Conservation (phyloP, 2,113 vertebrate species). For the Poicephalus meyeri region DNA sequence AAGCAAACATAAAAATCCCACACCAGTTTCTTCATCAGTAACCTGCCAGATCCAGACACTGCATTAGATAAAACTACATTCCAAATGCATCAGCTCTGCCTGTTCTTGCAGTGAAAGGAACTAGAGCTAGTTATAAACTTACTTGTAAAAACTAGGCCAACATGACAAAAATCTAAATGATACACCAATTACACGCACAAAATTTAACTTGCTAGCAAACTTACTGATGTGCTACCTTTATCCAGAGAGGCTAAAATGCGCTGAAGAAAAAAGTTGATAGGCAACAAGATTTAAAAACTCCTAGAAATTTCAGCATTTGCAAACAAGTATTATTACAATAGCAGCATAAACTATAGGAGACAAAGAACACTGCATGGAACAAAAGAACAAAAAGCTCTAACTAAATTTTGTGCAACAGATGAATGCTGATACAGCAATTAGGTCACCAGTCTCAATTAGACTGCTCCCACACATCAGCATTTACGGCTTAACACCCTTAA, state of each 20-base stretch:
- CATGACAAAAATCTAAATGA: neutral
- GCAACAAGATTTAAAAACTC: neutral
- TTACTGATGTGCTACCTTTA: neutral
- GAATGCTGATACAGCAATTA: neutral
- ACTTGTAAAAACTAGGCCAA: neutral
- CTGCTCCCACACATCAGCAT: neutral
- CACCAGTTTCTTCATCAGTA: neutral
- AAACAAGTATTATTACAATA: neutral
- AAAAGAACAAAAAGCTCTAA: conserved; percentile 3
- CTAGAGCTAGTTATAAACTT: neutral
- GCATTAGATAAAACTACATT: neutral
- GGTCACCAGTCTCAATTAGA: neutral
- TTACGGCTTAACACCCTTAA: neutral
- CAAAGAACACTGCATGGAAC: neutral
- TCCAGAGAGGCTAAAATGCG: neutral
- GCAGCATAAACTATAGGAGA: neutral
- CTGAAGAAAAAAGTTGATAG: neutral
- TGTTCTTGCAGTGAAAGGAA: neutral
- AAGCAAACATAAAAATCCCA: neutral
- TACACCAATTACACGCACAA: fast-evolving
- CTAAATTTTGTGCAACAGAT: neutral
- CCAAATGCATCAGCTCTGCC: neutral
- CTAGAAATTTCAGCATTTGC: conserved; percentile 20
- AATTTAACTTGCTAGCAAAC: neutral
- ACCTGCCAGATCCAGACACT: neutral